A percentile compares a stretch with the other conserved stretches of the same genome.
Evolutionary conservation across 2,113 vertebrate genomes (phyloP).

Genomic region (Microtus ochrogaster): DNA sequence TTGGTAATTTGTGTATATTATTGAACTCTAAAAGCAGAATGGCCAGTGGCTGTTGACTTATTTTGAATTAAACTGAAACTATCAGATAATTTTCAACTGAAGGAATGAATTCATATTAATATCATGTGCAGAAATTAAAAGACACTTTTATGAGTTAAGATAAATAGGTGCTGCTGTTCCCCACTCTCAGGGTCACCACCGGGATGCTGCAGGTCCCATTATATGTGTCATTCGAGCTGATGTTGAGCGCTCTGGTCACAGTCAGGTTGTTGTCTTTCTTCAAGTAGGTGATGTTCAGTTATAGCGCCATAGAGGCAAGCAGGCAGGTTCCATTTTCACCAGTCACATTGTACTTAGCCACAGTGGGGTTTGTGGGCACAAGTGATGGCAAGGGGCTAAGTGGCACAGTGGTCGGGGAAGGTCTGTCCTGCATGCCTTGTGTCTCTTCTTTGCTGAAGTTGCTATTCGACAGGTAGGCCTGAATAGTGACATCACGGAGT

Average conservation of each 20-base stretch:
- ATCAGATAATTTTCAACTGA: background rate
- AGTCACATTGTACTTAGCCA: conserved; percentile 83
- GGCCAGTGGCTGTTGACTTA: background rate
- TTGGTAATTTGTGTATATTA: background rate
- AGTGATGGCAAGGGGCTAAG: conserved; percentile 73
- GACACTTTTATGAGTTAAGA: background rate
- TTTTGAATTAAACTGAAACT: background rate
- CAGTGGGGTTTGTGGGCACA: conserved; percentile 78
- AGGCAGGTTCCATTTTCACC: conserved; percentile 89
- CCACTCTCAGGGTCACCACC: conserved; percentile 85
- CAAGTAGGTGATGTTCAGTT: conserved; percentile 91
- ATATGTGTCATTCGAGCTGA: conserved; percentile 82
- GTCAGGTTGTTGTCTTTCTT: conserved; percentile 84
- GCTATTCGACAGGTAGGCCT: conserved; percentile 90
- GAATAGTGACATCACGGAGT: conserved; percentile 87
- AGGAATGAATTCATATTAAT: conserved; percentile 12
- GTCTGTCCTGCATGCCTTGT: conserved; percentile 89
- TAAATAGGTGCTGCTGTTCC: conserved; percentile 56
- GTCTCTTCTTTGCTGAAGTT: conserved; percentile 90
- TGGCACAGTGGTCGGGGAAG: conserved; percentile 66
- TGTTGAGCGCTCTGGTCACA: conserved; percentile 83
- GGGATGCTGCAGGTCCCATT: conserved; percentile 85
- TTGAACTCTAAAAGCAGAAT: background rate
- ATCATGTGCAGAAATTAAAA: background rate
- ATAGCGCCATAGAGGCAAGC: conserved; percentile 92